phyloP scores from a whole-genome alignment of 2,888 invertebrate genomes.

The Acrobasis suavella region DNA sequence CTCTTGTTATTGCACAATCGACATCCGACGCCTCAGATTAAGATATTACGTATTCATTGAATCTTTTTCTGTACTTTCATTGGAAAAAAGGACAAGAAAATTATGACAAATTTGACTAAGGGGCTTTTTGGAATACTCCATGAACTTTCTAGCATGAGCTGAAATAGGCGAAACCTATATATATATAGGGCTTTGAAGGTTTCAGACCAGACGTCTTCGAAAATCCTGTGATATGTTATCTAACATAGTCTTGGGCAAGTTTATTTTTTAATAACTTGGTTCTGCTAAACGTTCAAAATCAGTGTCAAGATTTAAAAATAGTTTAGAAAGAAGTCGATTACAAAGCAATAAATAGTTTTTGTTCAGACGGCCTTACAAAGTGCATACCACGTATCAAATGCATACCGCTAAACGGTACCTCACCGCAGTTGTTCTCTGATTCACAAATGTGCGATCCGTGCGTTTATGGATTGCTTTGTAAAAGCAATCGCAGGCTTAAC shows the following conservation, averaged over 20 bases:
- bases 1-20: conserved; percentile 77
- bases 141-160: neutral
- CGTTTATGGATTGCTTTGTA: conserved; percentile 17
- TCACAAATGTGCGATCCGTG: conserved; percentile 14
- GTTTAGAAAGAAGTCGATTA: no score
- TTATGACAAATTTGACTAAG: conserved; percentile 22
- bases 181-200: no score
- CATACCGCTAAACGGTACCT: neutral
- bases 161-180: no score
- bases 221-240: no score
- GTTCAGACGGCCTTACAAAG: no score
- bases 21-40: conserved; percentile 74
- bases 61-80: conserved; percentile 60
- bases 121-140: neutral
- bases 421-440: conserved; percentile 9
- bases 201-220: no score
- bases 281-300: no score
- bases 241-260: no score
- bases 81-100: conserved; percentile 37
- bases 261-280: no score
- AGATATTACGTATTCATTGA: conserved; percentile 72
- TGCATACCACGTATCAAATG: neutral
- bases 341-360: no score
- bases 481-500: conserved; percentile 8
- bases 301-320: no score